Conservation (phyloP, 2,888 invertebrate species). For the Chaetogeoica ovagalla region DNA sequence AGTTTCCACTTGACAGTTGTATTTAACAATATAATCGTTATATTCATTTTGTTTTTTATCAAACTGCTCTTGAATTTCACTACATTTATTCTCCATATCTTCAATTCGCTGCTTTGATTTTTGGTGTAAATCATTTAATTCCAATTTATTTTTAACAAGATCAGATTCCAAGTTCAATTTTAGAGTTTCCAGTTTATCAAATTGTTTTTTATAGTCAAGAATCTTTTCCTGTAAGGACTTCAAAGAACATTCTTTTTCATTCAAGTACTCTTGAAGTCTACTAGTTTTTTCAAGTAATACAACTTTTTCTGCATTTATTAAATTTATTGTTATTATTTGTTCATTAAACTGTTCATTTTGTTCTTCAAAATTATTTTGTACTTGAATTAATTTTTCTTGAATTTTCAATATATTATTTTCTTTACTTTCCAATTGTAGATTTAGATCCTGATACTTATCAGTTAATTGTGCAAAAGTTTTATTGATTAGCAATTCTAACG, state of each 20-base stretch:
- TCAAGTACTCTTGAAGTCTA: neutral
- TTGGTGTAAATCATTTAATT: neutral
- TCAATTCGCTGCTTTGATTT: neutral
- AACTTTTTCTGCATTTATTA: constrained; percentile 23
- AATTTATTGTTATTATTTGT: constrained; percentile 7
- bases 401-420: constrained; percentile 7
- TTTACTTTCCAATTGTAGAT: neutral
- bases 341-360: constrained; percentile 17
- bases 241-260: neutral
- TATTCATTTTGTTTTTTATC: constrained; percentile 3
- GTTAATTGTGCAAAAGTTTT: constrained; percentile 12
- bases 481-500: constrained; percentile 7
- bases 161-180: constrained; percentile 25
- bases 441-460: constrained; percentile 6
- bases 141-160: neutral
- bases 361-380: neutral
- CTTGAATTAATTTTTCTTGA: constrained; percentile 15
- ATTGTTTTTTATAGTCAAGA: constrained; percentile 3
- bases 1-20: constrained; percentile 1
- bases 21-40: neutral
- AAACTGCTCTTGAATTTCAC: neutral
- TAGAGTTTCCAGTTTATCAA: constrained; percentile 4
- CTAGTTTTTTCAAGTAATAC: neutral
- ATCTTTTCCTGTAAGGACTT: neutral
- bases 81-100: neutral